A percentile compares a stretch with the other conserved stretches of the same genome.
phyloP scores from a whole-genome alignment of 1,140 invertebrate species.

The Hycleus phaleratus region DNA sequence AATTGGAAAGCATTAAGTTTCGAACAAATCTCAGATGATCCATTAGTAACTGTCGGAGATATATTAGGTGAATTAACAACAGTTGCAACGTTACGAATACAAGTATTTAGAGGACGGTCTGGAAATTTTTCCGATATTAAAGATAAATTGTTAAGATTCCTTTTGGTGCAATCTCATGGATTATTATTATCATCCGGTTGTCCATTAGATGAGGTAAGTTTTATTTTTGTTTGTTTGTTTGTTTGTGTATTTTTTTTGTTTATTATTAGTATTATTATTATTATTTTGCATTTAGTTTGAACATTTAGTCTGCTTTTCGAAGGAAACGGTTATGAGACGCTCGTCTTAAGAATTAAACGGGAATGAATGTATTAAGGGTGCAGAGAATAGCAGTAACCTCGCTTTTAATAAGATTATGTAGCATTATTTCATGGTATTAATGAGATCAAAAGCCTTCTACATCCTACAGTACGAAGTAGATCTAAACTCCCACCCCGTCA shows the following conservation, averaged over 20 bases:
- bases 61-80: conserved; percentile 87
- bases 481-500: conserved; percentile 20
- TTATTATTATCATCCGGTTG: conserved; percentile 81
- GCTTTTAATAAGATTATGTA: conserved; percentile 55
- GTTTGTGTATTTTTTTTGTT: neutral
- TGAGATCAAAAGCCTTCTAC: conserved; percentile 52
- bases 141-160: conserved; percentile 82
- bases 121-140: conserved; percentile 78
- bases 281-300: too few species aligned
- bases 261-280: neutral
- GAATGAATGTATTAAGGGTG: conserved; percentile 40
- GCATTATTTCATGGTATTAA: conserved; percentile 57
- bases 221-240: neutral
- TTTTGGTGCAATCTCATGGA: conserved; percentile 80
- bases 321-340: conserved; percentile 20
- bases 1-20: conserved; percentile 90
- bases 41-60: conserved; percentile 79
- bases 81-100: conserved; percentile 81
- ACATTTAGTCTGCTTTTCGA: conserved; percentile 13
- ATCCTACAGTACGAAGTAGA: conserved; percentile 32
- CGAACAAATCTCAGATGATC: conserved; percentile 82
- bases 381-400: conserved; percentile 47
- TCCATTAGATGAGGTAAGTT: conserved; percentile 79
- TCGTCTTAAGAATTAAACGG: conserved; percentile 39
- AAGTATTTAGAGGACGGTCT: conserved; percentile 73